These are phyloP conservation scores for Labrus mixtus DNA, from an alignment of 2,113 vertebrate genomes.

Conservation along the genomic window DNA sequence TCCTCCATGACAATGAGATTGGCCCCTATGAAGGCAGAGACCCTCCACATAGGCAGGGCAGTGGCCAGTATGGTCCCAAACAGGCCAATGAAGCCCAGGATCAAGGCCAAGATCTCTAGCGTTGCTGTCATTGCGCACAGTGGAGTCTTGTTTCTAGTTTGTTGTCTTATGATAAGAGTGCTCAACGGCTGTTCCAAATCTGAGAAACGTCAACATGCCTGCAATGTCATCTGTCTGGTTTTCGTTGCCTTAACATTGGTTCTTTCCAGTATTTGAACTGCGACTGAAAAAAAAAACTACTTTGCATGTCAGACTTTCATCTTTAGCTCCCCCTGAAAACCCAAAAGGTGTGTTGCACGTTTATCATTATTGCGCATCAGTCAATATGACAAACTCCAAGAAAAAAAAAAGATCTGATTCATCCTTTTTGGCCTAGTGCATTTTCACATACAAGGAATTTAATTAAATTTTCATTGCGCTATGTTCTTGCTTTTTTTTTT, in stretches of 20 bases:
- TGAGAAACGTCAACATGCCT: neutral
- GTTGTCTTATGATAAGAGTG: neutral
- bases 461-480: neutral
- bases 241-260: neutral
- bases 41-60: slow-evolving; percentile 91
- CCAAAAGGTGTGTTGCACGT: too few relatives aligned
- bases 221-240: slow-evolving; percentile 67
- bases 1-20: slow-evolving; percentile 86
- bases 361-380: neutral
- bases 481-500: too few relatives aligned
- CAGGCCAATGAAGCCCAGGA: slow-evolving; percentile 85
- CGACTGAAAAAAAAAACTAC: neutral
- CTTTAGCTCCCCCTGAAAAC: neutral
- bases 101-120: slow-evolving; percentile 83
- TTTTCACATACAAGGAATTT: neutral
- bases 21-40: slow-evolving; percentile 88
- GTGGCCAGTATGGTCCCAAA: slow-evolving; percentile 86
- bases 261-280: neutral
- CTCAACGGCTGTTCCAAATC: neutral
- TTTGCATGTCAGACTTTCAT: neutral
- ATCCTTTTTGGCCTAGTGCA: too few relatives aligned
- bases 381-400: neutral
- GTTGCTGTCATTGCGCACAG: slow-evolving; percentile 62
- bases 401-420: neutral
- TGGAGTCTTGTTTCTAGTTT: neutral